Base-by-base conservation (phyloP, 1,140 invertebrate species). In the Copidosoma floridanum region DNA sequence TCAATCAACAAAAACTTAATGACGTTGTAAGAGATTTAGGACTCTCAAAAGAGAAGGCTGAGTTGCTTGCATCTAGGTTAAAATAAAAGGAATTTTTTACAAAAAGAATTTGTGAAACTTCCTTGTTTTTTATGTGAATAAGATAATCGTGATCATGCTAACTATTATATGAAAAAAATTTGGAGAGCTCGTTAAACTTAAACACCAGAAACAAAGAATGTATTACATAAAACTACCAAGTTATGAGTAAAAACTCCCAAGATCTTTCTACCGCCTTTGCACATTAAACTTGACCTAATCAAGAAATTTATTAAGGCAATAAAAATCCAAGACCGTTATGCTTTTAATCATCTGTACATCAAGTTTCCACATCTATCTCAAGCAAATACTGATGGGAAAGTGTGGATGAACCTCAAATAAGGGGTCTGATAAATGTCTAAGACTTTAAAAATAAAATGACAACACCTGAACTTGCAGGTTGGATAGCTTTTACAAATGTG, bases 231-330 rank as follows among this genome's bases (percentile, higher is more conserved):
- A n/a, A n/a, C n/a, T n/a, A n/a, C n/a, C n/a, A n/a, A n/a, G n/a
- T 64, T 62, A 38, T 50, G 68, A 21, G 66, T 72, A 40, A 23
- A 40, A 1, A 50, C 47, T 52, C 51, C 66, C 12, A 65, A 66
- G 56, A 65, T 69, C 10, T 54, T 70, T 21, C 38, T 72, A 51
- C 68, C 73, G 57, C 69, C 67, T 56, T 47, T 74, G 12, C 69
- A 77, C 58, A 74, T 77, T 18, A 78, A 73, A 55, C 52, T 71
- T 21, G 67, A 63, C 8, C 38, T 73, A n/a, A n/a, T n/a, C n/a
- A n/a, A n/a, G n/a, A n/a, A n/a, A n/a, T n/a, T n/a, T n/a, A n/a
- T n/a, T n/a, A 8, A 69, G 70, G 59, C 77, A 76, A 64, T 71
- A 72, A 41, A 75, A 71, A 70, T 68, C 72, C 1, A 76, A 75